These are phyloP conservation scores for Cyclargus thomasi DNA, from an alignment of 1,140 invertebrate genomes.

Conservation along the genomic window DNA sequence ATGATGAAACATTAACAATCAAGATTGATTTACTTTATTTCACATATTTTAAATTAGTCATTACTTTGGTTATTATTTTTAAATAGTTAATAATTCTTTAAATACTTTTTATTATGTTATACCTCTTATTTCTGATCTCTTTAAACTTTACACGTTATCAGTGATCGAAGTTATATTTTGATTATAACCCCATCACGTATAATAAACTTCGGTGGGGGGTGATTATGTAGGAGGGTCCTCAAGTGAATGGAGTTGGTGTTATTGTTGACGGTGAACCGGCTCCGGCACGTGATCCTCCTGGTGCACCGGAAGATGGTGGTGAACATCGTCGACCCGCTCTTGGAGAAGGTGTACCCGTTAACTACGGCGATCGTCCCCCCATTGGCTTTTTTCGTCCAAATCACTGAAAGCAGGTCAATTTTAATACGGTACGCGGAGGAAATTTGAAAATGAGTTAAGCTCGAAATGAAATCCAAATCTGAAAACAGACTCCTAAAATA, in stretches of 20 bases:
- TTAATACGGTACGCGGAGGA: too few species aligned
- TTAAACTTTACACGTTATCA: too few species aligned
- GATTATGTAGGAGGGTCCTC: conserved; percentile 14
- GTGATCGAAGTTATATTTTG: background rate
- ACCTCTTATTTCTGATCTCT: too few species aligned
- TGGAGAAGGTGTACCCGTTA: conserved; percentile 34
- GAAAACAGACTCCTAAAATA: too few species aligned
- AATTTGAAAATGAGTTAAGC: too few species aligned
- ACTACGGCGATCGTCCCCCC: conserved; percentile 32
- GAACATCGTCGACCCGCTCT: conserved; percentile 11
- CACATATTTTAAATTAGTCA: too few species aligned
- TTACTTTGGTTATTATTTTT: too few species aligned
- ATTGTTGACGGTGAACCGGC: conserved; percentile 21
- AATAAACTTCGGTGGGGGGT: conserved; percentile 20
- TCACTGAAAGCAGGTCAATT: conserved; percentile 22
- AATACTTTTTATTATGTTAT: too few species aligned
- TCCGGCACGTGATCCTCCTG: conserved; percentile 22
- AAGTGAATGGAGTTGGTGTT: background rate
- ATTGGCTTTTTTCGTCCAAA: conserved; percentile 27
- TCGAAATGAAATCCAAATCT: too few species aligned
- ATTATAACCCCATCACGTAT: conserved; percentile 18
- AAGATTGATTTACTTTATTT: too few species aligned
- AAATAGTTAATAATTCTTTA: too few species aligned
- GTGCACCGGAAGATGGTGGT: conserved; percentile 27
- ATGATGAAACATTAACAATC: too few species aligned